Base-by-base conservation (phyloP, 2,113 vertebrate genomes). In the Pangasianodon hypophthalmus region DNA sequence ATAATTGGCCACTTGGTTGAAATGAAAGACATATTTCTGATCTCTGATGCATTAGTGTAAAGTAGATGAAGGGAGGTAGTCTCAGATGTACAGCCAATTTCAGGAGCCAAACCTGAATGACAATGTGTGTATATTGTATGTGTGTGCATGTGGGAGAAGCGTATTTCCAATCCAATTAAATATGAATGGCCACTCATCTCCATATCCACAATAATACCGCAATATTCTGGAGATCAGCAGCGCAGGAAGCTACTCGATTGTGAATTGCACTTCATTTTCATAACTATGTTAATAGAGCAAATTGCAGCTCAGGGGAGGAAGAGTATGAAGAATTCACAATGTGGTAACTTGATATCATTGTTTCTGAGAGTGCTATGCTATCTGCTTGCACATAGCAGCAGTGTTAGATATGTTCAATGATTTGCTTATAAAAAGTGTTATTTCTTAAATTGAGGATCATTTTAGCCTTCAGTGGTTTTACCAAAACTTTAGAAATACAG, bases 181-280 rank as follows among this genome's bases (percentile, higher is more conserved):
- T 89, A 94, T 92, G 91, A 93, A 95, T 92, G 92, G 87, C 84
- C 88, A 85, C 91, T 95, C 92, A 92, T 94, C 87, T 93, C 87
- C 90, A 93, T 85, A 90, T 89, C 90, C 93, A 92, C 87, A 94
- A 93, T 92, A 93, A 91, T 56, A 67, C 90, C 92, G 90, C 88
- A 95, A 94, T 94, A 95, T 94, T 94, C 92, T 95, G 88, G 91
- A 81, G 86, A 90, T 89, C 88, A 85, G 89, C 86, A 90, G 92
- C 89, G 86, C 89, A 86, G 92, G 94, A 92, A 92, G 90, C 87
- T 91, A 90, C 67, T 54, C 90, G 56, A 29, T 85, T 92, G 81
- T 90, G 83, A 90, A 90, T 87, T 85, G 88, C 80, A 92, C 89
- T 92, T 93, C 89, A 71, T 90, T 48, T 60, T 75, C 56, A 80